Evolutionary conservation across 2,888 invertebrate species (phyloP).

Genomic region (Mantis religiosa): DNA sequence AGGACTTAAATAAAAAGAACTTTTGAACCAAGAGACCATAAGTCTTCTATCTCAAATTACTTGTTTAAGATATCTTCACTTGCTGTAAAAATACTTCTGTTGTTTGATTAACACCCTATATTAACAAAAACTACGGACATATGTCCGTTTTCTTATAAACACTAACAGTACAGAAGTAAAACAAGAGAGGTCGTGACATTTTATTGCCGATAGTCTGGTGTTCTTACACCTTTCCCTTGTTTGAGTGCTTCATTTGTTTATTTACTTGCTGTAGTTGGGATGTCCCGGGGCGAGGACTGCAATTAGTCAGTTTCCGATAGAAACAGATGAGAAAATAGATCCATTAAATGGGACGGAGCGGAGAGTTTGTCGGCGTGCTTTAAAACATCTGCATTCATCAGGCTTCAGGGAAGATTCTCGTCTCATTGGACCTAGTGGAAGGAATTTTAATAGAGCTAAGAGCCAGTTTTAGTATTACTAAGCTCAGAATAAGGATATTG

Average conservation of each 20-base stretch:
- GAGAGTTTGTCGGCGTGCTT: background rate
- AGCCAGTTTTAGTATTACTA: too few relatives aligned
- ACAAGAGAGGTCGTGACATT: background rate
- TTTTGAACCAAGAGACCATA: too few relatives aligned
- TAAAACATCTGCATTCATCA: slow-evolving; percentile 8
- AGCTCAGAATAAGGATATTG: too few relatives aligned
- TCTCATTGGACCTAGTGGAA: background rate
- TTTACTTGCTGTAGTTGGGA: background rate
- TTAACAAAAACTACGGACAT: too few relatives aligned
- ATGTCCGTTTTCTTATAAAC: too few relatives aligned
- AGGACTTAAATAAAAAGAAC: too few relatives aligned
- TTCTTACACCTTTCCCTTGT: background rate
- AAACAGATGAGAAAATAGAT: slow-evolving; percentile 12
- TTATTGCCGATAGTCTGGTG: background rate
- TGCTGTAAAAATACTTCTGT: too few relatives aligned
- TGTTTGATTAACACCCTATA: too few relatives aligned
- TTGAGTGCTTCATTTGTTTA: background rate
- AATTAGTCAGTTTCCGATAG: slow-evolving; percentile 5
- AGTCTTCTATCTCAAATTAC: too few relatives aligned
- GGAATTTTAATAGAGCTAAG: background rate
- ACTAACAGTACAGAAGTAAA: too few relatives aligned
- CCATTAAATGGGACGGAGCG: background rate
- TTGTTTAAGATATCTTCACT: too few relatives aligned
- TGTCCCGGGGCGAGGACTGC: background rate
- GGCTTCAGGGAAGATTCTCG: background rate